phyloP scores from a whole-genome alignment of 1,140 invertebrate species.

The Anastatus disparis region DNA sequence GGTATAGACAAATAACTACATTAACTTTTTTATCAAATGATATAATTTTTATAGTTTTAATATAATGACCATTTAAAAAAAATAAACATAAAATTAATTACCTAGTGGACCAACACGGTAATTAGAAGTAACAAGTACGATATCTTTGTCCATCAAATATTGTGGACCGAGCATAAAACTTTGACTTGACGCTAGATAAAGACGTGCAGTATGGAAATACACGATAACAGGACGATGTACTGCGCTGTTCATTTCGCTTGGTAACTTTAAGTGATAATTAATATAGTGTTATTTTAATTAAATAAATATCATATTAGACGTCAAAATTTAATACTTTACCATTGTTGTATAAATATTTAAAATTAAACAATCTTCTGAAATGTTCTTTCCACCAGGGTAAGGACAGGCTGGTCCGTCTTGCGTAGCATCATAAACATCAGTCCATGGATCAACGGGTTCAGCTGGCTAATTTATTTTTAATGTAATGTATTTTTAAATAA shows the following conservation, averaged over 20 bases:
- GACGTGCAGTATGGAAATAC: conserved; percentile 68
- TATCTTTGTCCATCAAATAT: conserved; percentile 72
- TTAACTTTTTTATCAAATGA: too few species aligned
- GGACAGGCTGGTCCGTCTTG: conserved; percentile 60
- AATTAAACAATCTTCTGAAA: conserved; percentile 76
- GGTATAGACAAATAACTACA: too few species aligned
- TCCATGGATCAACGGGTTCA: conserved; percentile 67
- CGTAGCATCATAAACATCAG: conserved; percentile 56
- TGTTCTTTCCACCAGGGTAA: conserved; percentile 52
- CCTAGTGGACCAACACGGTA: conserved; percentile 75
- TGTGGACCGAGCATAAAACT: conserved; percentile 69
- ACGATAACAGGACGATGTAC: conserved; percentile 60
- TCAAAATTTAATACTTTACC: conserved; percentile 41
- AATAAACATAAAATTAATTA: conserved; percentile 45
- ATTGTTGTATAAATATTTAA: conserved; percentile 74
- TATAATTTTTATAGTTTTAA: not conserved
- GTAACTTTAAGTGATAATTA: too few species aligned
- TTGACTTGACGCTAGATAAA: conserved; percentile 68
- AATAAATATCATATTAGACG: too few species aligned
- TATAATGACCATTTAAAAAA: too few species aligned
- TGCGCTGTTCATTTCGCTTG: not conserved
- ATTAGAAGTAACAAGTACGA: conserved; percentile 78
- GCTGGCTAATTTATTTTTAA: too few species aligned
- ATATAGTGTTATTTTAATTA: too few species aligned
- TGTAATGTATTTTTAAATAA: too few species aligned